Evolutionary conservation across 1,140 invertebrate species (phyloP).

Genomic region (Leucophenga varia): DNA sequence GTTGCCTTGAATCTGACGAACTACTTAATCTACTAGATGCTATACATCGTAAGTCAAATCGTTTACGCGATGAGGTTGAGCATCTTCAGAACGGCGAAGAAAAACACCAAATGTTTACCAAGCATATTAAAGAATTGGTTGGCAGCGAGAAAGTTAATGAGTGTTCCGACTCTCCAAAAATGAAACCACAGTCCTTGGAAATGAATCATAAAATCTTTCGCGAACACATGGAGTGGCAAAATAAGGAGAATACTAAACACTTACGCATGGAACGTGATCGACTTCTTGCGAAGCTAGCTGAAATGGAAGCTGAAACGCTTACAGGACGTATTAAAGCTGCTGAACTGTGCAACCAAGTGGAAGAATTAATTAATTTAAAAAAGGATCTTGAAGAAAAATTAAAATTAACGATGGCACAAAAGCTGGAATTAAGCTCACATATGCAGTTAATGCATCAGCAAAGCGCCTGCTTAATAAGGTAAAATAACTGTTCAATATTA

Average conservation of each 20-base stretch:
- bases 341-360: slow-evolving; percentile 62
- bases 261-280: slow-evolving; percentile 71
- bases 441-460: slow-evolving; percentile 43
- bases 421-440: slow-evolving; percentile 55
- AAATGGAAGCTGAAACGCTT: slow-evolving; percentile 71
- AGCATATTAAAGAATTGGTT: too few species aligned
- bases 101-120: too few species aligned
- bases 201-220: slow-evolving; percentile 30
- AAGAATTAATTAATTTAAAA: slow-evolving; percentile 62
- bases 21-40: slow-evolving; percentile 82
- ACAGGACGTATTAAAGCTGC: slow-evolving; percentile 65
- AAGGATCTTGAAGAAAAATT: slow-evolving; percentile 66
- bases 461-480: too few species aligned
- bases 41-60: slow-evolving; percentile 76
- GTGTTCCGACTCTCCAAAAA: too few species aligned
- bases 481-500: too few species aligned
- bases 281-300: slow-evolving; percentile 67
- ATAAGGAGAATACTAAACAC: slow-evolving; percentile 58
- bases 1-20: slow-evolving; percentile 67
- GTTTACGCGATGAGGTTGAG: slow-evolving; percentile 74
- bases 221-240: slow-evolving; percentile 49
- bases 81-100: slow-evolving; percentile 53
- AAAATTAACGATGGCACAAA: slow-evolving; percentile 60
- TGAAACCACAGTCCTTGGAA: slow-evolving; percentile 18
- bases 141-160: too few species aligned